Evolutionary conservation across 2,113 vertebrate genomes (phyloP).

Genomic region (Erythrolamprus reginae): DNA sequence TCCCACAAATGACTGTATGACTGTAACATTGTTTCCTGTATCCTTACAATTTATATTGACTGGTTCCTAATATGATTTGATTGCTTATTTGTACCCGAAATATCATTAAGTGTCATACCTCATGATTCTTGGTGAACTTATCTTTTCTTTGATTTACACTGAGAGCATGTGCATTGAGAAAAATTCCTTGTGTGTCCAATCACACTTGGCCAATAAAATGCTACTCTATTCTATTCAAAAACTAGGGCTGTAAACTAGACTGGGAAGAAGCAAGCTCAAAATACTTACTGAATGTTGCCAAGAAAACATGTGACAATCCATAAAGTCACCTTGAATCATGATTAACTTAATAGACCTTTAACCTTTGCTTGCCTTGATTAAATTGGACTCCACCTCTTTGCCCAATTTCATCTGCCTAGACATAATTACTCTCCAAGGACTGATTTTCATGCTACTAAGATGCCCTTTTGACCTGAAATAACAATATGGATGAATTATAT

Average conservation of each 20-base stretch:
- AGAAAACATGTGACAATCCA: neutral
- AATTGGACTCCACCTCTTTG: neutral
- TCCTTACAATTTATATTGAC: no score
- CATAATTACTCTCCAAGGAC: neutral
- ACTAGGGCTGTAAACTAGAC: neutral
- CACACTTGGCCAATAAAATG: no score
- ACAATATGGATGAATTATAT: neutral
- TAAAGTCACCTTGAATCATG: neutral
- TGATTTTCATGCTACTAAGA: neutral
- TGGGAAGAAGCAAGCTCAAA: neutral
- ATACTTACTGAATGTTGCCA: neutral
- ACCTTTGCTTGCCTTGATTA: neutral
- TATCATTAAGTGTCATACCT: no score
- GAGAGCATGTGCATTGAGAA: no score
- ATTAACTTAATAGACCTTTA: neutral
- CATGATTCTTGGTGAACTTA: no score
- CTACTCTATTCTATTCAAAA: no score
- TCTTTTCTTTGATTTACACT: no score
- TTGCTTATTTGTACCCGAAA: no score
- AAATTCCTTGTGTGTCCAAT: no score
- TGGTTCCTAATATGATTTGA: no score
- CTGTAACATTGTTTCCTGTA: no score
- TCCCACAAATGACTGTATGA: no score
- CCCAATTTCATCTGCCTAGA: neutral
- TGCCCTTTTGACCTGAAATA: neutral